These are phyloP conservation scores for Saccopteryx leptura DNA, from an alignment of 2,113 vertebrate genomes.

Conservation along the genomic window DNA sequence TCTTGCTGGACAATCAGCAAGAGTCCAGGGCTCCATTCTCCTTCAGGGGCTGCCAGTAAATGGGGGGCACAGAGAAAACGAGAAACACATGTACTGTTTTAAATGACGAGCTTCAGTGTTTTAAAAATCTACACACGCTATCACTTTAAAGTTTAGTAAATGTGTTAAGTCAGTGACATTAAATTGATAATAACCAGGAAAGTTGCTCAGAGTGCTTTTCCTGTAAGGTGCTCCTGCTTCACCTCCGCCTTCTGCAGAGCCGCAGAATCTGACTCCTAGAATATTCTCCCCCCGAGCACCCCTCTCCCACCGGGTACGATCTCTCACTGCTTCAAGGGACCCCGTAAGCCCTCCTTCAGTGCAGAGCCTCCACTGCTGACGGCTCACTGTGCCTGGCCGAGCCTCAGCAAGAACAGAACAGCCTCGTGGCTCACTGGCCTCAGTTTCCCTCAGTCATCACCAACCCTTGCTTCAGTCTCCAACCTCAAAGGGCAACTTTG, in stretches of 20 bases:
- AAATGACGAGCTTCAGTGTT: neutral
- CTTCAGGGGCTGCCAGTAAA: neutral
- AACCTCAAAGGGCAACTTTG: neutral
- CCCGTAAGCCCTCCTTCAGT: neutral
- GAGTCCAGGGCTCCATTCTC: neutral
- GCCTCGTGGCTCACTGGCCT: neutral
- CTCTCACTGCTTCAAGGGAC: neutral
- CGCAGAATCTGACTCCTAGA: neutral
- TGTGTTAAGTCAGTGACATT: neutral
- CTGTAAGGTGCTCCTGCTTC: neutral
- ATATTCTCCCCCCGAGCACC: neutral
- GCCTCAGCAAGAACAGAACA: neutral
- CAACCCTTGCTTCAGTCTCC: neutral
- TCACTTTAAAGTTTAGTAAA: conserved; percentile 28
- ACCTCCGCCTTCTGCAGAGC: neutral
- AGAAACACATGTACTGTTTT: neutral
- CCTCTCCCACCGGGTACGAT: neutral
- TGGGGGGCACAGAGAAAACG: neutral
- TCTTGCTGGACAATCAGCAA: neutral
- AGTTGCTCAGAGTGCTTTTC: neutral
- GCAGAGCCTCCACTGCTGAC: neutral
- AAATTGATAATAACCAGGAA: neutral
- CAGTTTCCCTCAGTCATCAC: neutral
- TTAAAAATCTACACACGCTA: neutral
- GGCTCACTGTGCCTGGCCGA: neutral